Percentiles rank a stretch among this genome's conserved stretches.
Conservation (phyloP, 2,113 vertebrate species). For the Platycercus adscitus region DNA sequence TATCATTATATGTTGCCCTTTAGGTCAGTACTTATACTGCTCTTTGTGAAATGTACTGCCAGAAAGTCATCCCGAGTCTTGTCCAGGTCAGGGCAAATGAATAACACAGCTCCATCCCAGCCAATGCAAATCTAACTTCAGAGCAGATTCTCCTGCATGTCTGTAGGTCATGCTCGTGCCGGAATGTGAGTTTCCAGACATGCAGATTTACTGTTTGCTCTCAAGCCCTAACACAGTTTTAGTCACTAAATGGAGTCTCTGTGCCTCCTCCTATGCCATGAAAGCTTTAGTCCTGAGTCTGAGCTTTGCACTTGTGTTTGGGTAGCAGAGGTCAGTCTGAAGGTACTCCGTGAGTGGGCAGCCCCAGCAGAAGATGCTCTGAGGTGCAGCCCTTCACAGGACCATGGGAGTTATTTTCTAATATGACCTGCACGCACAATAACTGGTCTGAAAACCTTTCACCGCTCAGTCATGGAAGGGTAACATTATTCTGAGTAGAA, state of each 20-base stretch:
- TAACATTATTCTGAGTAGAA: neutral
- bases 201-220: conserved; percentile 50
- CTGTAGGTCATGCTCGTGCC: conserved; percentile 20
- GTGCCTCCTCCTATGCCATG: neutral
- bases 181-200: conserved; percentile 32
- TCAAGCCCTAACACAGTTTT: neutral
- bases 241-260: conserved; percentile 1
- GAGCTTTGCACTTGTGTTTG: neutral
- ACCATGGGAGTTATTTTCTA: neutral
- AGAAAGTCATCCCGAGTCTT: conserved; percentile 3
- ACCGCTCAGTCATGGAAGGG: neutral
- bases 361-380: neutral
- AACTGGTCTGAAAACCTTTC: neutral
- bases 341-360: neutral
- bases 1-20: neutral
- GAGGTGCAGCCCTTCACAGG: neutral
- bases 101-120: neutral
- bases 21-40: neutral
- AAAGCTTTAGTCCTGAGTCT: neutral
- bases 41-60: neutral
- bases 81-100: conserved; percentile 38
- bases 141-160: neutral
- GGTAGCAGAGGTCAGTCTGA: neutral
- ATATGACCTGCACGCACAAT: fast-evolving
- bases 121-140: conserved; percentile 40